Base-by-base conservation (phyloP, 1,140 invertebrate species). In the Anastatus disparis region DNA sequence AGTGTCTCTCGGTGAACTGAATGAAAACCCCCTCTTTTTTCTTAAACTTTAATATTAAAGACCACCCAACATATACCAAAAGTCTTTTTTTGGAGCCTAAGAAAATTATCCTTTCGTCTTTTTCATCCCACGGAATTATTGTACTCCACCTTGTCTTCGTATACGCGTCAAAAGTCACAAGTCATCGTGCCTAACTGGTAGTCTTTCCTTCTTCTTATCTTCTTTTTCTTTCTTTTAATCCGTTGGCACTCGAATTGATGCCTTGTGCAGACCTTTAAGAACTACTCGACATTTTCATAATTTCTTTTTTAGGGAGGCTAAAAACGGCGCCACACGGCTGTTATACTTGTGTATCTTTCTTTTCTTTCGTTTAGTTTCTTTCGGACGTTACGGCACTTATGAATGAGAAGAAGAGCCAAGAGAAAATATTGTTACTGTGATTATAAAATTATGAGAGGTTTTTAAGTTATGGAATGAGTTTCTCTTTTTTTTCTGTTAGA, bases 181-280 rank as follows among this genome's bases (percentile, higher is more conserved):
- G 84, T 86, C 83, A 86, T 86, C 80, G 82, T 77, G 80, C 76
- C 79, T 86, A 86, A 86, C 84, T 85, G 82, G 80, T 83, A 80
- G 80, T 84, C 83, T 82, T 83, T 83, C 80, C n/a, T n/a, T n/a
- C n/a, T n/a, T n/a, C n/a, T n/a, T n/a, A n/a, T n/a, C n/a, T n/a
- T n/a, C n/a, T n/a, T 83, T 81, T 82, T 85, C 84, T 85, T 83
- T 79, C 58, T 40, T 35, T 40, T 22, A 62, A 44, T 12, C 3
- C n/a, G 6, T 52, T 9, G 15, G 24, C 20, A n/a, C 20, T 50
- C 74, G 66, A 20, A 31, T 31, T n/a, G n/a, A n/a, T n/a, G n/a
- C n/a, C n/a, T n/a, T n/a, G n/a, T n/a, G n/a, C n/a, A n/a, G 52
- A 26, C 38, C n/a, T 27, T 29, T 42, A 44, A 3, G 40, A 59